These are phyloP conservation scores for Cybosia mesomella DNA, from an alignment of 2,888 invertebrate species.

Conservation along the genomic window DNA sequence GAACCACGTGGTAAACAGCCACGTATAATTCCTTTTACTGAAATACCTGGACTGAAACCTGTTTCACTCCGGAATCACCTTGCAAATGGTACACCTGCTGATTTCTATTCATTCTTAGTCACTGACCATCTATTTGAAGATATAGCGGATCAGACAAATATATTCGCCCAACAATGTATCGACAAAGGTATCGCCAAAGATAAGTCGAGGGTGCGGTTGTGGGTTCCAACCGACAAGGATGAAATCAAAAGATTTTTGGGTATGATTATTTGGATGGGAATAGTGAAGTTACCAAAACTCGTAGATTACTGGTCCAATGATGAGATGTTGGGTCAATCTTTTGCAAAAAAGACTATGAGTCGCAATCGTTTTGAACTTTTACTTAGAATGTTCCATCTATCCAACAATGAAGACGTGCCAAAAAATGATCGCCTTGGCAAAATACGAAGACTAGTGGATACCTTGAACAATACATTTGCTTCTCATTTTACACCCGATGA, in stretches of 20 bases:
- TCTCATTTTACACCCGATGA: no score
- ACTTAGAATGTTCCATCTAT: no score
- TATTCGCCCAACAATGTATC: constrained; percentile 16
- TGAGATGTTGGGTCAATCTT: neutral
- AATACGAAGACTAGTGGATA: no score
- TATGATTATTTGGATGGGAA: constrained; percentile 3
- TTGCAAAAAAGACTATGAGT: neutral
- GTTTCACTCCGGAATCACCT: constrained; percentile 18
- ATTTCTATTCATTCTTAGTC: constrained; percentile 19
- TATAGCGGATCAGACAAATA: constrained; percentile 18
- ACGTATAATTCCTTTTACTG: constrained; percentile 31
- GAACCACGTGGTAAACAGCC: constrained; percentile 27
- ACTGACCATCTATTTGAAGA: constrained; percentile 20
- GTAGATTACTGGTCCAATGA: constrained; percentile 7
- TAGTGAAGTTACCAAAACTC: constrained; percentile 5
- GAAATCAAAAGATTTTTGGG: constrained; percentile 18
- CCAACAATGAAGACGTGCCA: no score
- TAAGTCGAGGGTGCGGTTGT: neutral
- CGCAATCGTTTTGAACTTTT: no score
- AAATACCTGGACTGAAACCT: constrained; percentile 22
- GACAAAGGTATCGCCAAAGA: constrained; percentile 5
- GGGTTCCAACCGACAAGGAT: neutral
- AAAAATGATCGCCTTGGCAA: no score
- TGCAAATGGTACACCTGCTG: no score
- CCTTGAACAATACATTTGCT: no score